phyloP scores from a whole-genome alignment of 2,113 vertebrate species.

The Steatornis caripensis region DNA sequence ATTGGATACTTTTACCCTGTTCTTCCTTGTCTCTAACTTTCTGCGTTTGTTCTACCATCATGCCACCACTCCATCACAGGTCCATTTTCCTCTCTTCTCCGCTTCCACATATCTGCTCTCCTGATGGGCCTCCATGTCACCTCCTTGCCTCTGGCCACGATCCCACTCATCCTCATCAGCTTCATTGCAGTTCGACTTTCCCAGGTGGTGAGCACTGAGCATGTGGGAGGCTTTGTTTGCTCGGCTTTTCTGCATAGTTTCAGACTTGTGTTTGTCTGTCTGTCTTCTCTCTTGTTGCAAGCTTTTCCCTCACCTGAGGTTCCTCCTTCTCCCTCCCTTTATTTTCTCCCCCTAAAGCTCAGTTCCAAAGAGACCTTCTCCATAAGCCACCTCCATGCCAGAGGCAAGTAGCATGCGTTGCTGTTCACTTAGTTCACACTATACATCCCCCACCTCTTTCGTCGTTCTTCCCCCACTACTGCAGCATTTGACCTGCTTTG shows the following conservation, averaged over 20 bases:
- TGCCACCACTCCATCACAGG: not conserved
- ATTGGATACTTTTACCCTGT: not conserved
- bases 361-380: not conserved
- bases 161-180: not conserved
- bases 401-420: not conserved
- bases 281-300: not conserved
- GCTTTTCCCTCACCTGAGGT: not conserved
- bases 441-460: not conserved
- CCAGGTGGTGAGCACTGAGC: not conserved
- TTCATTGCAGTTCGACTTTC: not conserved
- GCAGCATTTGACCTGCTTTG: not conserved
- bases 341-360: not conserved
- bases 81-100: not conserved
- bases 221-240: not conserved
- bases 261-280: not conserved
- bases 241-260: not conserved
- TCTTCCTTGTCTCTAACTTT: not conserved
- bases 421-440: not conserved
- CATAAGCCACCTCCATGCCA: not conserved
- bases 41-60: rapidly evolving
- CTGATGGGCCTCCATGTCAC: not conserved
- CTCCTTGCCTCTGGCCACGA: not conserved
- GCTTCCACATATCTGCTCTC: not conserved
- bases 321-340: not conserved
- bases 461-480: not conserved